Base-by-base conservation (phyloP, 2,113 vertebrate species). In the Ciconia boyciana region DNA sequence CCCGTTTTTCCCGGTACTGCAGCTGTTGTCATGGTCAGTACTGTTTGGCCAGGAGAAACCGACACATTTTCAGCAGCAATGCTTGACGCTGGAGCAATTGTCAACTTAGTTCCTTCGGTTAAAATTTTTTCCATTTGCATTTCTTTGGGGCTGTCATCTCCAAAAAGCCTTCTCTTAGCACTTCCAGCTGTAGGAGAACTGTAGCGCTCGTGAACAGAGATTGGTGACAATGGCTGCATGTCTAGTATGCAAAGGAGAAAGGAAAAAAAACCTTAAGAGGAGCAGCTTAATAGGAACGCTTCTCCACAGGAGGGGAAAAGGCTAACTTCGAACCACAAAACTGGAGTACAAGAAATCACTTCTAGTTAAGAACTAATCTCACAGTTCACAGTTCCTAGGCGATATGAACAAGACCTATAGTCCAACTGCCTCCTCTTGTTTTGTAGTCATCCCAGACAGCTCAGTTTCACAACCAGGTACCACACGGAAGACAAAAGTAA, bases 181-280 rank as follows among this genome's bases (percentile, higher is more conserved):
- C 99, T 99, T 70, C 99, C 99, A 8, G 99, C 99, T 3, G 98
- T 95, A 17, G 99, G 99, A 54, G 99, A 99, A 96, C 99, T 99
- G 97, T 99, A 99, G 62, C 99, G 98, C 91, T 99, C 99, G 0
- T 99, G 99, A 64, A 99, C 98, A 2, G 99, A 99, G 75, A 99
- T 97, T 0, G 99, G 98, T 60, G 98, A 98, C 89, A 98, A 51
- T 1, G 98, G 98, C 51, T 98, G 99, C 43, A 98, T 22, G 51
- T 99, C 99, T 99, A 95, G 58, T 11, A 34, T 2, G 44, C 32
- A 91, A 94, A 83, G 28, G 46, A 64, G 76, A 6, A 43, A 32
- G 4, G 52, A 58, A 44, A 36, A 71, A 81, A 52, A 55, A n/a
- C 34, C 11, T 86, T 21, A 64, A 64, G n/a, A 66, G 44, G 15